A percentile compares a stretch with the other conserved stretches of the same genome.
Evolutionary conservation across 2,113 vertebrate genomes (phyloP).

Genomic region (Polyodon spathula): DNA sequence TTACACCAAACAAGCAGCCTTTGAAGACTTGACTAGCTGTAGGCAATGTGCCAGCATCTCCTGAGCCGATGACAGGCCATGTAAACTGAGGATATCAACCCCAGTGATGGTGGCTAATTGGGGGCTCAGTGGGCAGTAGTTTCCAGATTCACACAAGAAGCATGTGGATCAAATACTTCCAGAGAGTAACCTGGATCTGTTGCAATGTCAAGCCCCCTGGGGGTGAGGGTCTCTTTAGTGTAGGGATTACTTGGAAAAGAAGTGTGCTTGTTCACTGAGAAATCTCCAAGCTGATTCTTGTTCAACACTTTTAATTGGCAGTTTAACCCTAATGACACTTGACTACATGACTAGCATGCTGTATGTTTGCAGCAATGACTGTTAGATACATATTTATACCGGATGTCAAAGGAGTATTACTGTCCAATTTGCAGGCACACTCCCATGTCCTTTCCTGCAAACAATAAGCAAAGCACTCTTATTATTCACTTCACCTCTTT

Average conservation of each 20-base stretch:
- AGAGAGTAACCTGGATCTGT: too few relatives aligned
- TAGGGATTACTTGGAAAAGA: too few relatives aligned
- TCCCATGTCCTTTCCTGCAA: background rate
- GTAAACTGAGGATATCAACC: conserved; percentile 18
- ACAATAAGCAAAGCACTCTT: background rate
- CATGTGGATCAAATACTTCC: background rate
- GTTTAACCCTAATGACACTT: too few relatives aligned
- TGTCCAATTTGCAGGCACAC: too few relatives aligned
- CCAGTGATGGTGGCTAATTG: conserved; percentile 22
- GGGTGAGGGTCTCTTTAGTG: too few relatives aligned
- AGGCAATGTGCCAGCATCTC: background rate
- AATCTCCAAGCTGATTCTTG: too few relatives aligned
- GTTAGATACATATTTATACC: background rate
- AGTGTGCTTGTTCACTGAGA: too few relatives aligned
- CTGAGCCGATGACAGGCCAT: background rate
- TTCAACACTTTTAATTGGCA: too few relatives aligned
- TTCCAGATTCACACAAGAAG: conserved; percentile 15
- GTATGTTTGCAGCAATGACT: background rate
- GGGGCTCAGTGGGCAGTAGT: conserved; percentile 24
- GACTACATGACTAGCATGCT: background rate
- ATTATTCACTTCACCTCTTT: background rate
- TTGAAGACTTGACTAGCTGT: background rate
- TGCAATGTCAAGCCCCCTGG: too few relatives aligned
- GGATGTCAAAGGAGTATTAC: too few relatives aligned
- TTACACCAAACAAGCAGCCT: background rate